Evolutionary conservation across 2,888 invertebrate species (phyloP), one percentile per base, ranked within the genome.

Genomic region (Brachyptera risi): DNA sequence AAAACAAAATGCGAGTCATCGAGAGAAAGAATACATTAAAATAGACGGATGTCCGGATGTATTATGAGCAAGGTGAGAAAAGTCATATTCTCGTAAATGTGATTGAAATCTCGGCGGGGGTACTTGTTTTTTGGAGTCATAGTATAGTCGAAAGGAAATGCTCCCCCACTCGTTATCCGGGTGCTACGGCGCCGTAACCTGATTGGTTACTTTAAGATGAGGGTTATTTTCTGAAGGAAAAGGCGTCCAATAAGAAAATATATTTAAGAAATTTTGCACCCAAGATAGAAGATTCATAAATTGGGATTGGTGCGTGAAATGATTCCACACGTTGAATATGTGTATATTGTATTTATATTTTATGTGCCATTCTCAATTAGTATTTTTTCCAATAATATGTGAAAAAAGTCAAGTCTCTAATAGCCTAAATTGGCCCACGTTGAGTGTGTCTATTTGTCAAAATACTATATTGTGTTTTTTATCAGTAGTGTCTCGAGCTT

Each of bases 231-330:
- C 54, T 54, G 17, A 54, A n/a, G 54, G 35, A 54, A 54, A 54
- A 54, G 54, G 54, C 54, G 54, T 23, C 54, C 54, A 54, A 54
- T 54, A 54, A 54, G 54, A 54, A n/a, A 54, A 54, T 54, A 19
- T 54, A 17, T 54, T 37, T 54, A 54, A 35, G 35, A 37, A 37
- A 37, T 37, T 54, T 35, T 54, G 23, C 37, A 17, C 35, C 54
- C 11, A 17, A 54, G 54, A 54, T 37, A 19, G 17, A 54, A 37
- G 37, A 9, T 37, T 37, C 17, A 54, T 35, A 17, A 54, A 37
- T 21, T 37, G 19, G 21, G 54, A 54, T 54, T 54, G 54, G 54
- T 19, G 54, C 19, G 35, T 27, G 13, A 1, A 19, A 15, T 13
- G 21, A 13, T 54, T 54, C 37, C 31, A 7, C 7, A 5, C 11